Conservation (phyloP, 2,113 vertebrate species). For the Etheostoma spectabile region DNA sequence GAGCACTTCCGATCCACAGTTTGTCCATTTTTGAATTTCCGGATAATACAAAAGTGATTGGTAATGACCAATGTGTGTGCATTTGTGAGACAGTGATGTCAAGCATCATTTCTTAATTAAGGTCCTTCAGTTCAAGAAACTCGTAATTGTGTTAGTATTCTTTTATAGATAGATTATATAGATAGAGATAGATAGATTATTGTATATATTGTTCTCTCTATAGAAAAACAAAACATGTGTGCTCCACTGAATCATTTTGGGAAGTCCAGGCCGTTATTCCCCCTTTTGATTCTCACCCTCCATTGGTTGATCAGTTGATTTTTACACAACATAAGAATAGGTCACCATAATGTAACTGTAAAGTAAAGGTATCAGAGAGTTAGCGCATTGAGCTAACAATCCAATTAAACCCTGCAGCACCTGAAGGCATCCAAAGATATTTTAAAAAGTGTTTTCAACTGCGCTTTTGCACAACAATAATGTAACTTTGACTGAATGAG, state of each 20-base stretch:
- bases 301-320: slow-evolving; percentile 15
- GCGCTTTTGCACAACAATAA: neutral
- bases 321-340: neutral
- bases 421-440: neutral
- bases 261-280: slow-evolving; percentile 10
- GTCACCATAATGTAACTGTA: neutral
- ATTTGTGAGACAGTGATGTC: neutral
- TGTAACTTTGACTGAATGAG: neutral
- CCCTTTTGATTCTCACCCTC: slow-evolving; percentile 30
- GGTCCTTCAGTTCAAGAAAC: slow-evolving; percentile 36
- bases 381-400: neutral
- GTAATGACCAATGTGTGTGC: neutral
- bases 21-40: neutral
- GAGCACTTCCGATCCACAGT: neutral
- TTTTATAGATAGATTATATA: slow-evolving; percentile 22
- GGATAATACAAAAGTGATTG: neutral
- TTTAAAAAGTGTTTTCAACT: neutral
- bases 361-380: neutral
- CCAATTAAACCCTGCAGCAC: neutral
- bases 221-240: slow-evolving; percentile 33
- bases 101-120: slow-evolving; percentile 21
- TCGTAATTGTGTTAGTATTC: neutral
- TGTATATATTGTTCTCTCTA: slow-evolving; percentile 4
- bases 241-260: slow-evolving; percentile 25
- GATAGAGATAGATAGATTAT: no score